Base-by-base conservation (phyloP, 2,113 vertebrate genomes). In the Pogona vitticeps region DNA sequence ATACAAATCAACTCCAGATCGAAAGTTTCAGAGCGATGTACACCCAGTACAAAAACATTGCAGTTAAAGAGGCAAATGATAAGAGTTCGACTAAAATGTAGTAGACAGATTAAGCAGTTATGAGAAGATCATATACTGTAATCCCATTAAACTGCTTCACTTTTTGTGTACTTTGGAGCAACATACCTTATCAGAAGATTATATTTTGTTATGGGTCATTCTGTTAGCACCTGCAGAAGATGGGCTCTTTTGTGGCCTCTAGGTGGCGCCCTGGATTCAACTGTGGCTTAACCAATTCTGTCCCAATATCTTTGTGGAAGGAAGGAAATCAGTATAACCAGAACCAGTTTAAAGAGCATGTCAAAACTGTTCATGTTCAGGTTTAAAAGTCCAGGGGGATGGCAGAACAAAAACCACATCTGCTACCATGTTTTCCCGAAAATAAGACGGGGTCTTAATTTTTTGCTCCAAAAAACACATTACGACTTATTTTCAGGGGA, bases 241-340 rank as follows among this genome's bases (percentile, higher is more conserved):
- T 21, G 20, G 70, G 3, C 26, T 31, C 80, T 75, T 40, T 38
- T 67, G 0, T 0, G 21, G 1, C 90, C 93, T 89, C 78, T 93
- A 94, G 94, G 91, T 91, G 94, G 95, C 90, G 93, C 93, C 92
- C 80, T 86, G 86, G 23, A 0, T 76, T 86, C 90, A 92, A 73
- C 1, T 40, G n/a, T 40, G 20, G 2, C n/a, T 0, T 0, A 0
- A 26, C 56, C n/a, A 1, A 33, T 89, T 76, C 65, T 71, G 71
- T 14, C 46, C 46, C 46, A 26, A 20, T 40, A 59, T 15, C 17
- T 79, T 36, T 72, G 28, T 26, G 9, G 56, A 61, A 33, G 23
- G 59, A 31, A 79, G 38, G 36, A 80, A 61, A 59, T 40, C 36
- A 7, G 2, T 15, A 46, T 18, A n/a, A 15, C 28, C 31, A 63